phyloP scores from a whole-genome alignment of 2,888 invertebrate species.

The Cinara cedri region DNA sequence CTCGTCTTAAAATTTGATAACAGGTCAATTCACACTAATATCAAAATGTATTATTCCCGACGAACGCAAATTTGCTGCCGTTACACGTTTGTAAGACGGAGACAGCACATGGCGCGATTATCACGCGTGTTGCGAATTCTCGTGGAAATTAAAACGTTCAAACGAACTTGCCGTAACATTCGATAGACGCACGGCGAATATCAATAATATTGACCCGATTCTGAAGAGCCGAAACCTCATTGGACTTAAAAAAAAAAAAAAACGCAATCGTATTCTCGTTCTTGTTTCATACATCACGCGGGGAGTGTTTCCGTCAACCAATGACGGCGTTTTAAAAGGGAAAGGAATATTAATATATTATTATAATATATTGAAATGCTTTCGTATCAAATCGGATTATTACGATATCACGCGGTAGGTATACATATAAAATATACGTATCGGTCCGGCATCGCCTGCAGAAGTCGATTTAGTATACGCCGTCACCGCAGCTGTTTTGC shows the following conservation, averaged over 20 bases:
- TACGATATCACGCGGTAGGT: neutral
- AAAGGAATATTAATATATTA: neutral
- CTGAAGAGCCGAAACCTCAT: constrained; percentile 4
- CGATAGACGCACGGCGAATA: neutral
- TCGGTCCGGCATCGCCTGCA: constrained; percentile 2
- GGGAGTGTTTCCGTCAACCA: too few relatives aligned
- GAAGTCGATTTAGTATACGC: neutral
- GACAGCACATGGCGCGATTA: too few relatives aligned
- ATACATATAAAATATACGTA: neutral
- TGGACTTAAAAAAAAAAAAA: neutral
- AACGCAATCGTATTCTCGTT: too few relatives aligned
- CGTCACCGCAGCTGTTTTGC: neutral
- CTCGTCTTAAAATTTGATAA: too few relatives aligned
- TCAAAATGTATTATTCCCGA: too few relatives aligned
- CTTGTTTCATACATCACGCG: too few relatives aligned
- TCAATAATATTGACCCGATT: constrained; percentile 32
- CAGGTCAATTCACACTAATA: too few relatives aligned
- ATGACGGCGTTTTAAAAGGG: neutral
- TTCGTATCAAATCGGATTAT: neutral
- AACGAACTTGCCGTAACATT: too few relatives aligned
- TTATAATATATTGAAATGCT: neutral
- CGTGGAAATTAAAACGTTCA: neutral
- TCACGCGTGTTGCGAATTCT: too few relatives aligned
- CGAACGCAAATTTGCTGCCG: too few relatives aligned
- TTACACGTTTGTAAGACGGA: too few relatives aligned